Percentiles rank a stretch among this genome's conserved stretches.
Conservation (phyloP, 2,888 invertebrate genomes). For the Bhutanitis thaidina region DNA sequence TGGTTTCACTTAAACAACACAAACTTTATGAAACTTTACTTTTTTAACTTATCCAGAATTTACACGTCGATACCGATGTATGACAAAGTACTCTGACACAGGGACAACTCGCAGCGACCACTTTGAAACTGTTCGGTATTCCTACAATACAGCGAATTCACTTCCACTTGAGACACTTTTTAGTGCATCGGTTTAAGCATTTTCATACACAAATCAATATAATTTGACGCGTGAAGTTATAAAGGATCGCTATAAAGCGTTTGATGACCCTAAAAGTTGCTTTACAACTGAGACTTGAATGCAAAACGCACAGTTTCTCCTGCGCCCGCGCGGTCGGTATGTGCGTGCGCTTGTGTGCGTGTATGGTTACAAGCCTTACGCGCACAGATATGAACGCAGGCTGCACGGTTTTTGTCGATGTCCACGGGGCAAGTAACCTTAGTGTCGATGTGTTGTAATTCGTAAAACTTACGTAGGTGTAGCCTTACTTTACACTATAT, state of each 20-base stretch:
- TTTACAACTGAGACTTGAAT: conserved; percentile 68
- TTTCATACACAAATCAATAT: conserved; percentile 21
- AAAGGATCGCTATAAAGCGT: conserved; percentile 59
- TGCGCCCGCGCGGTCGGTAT: conserved; percentile 70
- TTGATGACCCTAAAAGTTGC: conserved; percentile 73
- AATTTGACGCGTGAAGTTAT: conserved; percentile 43
- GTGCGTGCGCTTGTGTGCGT: conserved; percentile 50
- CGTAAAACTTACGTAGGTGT: conserved; percentile 16
- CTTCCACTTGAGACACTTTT: neutral
- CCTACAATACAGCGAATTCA: neutral
- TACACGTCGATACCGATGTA: conserved; percentile 34
- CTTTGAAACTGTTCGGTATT: conserved; percentile 2
- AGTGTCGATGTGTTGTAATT: conserved; percentile 50
- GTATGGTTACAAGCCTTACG: conserved; percentile 29
- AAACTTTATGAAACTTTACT: conserved; percentile 23
- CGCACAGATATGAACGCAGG: conserved; percentile 46
- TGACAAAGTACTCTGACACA: conserved; percentile 24
- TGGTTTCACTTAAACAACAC: conserved; percentile 40
- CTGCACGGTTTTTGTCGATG: conserved; percentile 79
- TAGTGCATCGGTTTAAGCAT: neutral
- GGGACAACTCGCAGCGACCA: conserved; percentile 15
- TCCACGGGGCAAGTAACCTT: conserved; percentile 77
- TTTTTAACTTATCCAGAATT: conserved; percentile 30
- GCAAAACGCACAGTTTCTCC: conserved; percentile 69
- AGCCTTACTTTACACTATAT: too few species aligned